These are phyloP conservation scores for Dicrurus megarhynchus DNA, from an alignment of 2,113 vertebrate species.

Conservation along the genomic window DNA sequence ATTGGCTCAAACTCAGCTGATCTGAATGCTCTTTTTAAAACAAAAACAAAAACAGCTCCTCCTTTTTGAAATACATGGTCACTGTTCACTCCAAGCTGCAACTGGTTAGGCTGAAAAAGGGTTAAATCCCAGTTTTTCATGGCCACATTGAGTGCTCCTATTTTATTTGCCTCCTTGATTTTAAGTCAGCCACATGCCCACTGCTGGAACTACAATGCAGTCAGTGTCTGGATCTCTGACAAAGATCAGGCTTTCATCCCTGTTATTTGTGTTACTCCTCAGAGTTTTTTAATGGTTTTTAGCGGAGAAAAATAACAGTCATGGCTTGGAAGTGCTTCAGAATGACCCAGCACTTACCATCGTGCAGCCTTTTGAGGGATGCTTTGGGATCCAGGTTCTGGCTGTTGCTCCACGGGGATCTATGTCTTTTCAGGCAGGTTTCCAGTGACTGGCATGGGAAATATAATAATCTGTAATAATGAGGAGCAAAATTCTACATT, in stretches of 20 bases:
- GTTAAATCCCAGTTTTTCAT: conserved; percentile 18
- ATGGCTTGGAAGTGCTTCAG: not conserved
- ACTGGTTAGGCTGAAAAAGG: not conserved
- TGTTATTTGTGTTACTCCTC: conserved; percentile 14
- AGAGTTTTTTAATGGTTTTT: not conserved
- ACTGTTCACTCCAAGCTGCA: not conserved
- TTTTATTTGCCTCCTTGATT: conserved; percentile 37
- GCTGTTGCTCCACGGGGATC: not conserved
- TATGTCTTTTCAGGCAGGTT: not conserved
- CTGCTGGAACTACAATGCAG: conserved; percentile 29
- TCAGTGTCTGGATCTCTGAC: conserved; percentile 35
- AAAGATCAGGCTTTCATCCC: conserved; percentile 38
- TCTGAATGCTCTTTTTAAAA: conserved; percentile 25
- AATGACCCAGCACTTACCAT: not conserved
- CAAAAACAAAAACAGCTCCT: not conserved
- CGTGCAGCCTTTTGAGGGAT: not conserved
- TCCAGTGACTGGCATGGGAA: not conserved
- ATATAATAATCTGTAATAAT: not conserved
- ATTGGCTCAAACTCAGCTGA: conserved; percentile 27
- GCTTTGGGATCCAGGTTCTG: not conserved
- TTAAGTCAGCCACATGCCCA: conserved; percentile 2
- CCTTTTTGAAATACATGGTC: not conserved
- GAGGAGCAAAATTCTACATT: not conserved
- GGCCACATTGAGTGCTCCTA: not conserved
- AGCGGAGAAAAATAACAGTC: conserved; percentile 1